Evolutionary conservation across 2,888 invertebrate genomes (phyloP), one percentile per base, ranked within the genome.

Genomic region (Abrostola tripartita): DNA sequence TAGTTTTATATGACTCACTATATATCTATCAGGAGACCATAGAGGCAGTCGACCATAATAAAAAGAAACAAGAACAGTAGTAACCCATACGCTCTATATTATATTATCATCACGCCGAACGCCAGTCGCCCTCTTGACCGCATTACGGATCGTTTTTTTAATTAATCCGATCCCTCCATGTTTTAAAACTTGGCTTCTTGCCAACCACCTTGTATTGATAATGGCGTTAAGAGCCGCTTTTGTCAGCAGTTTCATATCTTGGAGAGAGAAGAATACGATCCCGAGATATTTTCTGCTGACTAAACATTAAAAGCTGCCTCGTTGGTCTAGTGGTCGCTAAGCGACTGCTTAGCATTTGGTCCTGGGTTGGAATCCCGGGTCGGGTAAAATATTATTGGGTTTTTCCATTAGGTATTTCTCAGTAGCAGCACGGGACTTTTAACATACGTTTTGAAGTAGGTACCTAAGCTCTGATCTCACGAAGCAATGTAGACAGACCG

Each of bases 151-250:
- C 11, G 14, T 24, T 50, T 76, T 68, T 62, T 65, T 68, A 41
- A 62, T 62, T 52, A 44, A 65, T 44, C 36, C 51, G 42, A 74
- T 68, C 12, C 42, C 52, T 62, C 51, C n/a, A 44, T 56, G 57
- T 52, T 40, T 51, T 47, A 12, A 42, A 5, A 35, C n/a, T 59
- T 77, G 78, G 74, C 78, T 6, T n/a, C 10, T 6, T 10, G 58
- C 74, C 74, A 75, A 71, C 11, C 36, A 7, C 40, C 57, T 61
- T 60, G 57, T 24, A 4, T 76, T 71, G 71, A 74, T 63, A 8
- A 24, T 14, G 11, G 37, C 12, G 24, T 7, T 59, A 47, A 38
- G 9, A 51, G n/a, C 12, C n/a, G 44, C 44, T 47, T 24, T 49
- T 24, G 51, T 55, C 44, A 8, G 24, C 11, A 37, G 47, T 64